Conservation (phyloP, 2,113 vertebrate species). For the Arizona elegans region DNA sequence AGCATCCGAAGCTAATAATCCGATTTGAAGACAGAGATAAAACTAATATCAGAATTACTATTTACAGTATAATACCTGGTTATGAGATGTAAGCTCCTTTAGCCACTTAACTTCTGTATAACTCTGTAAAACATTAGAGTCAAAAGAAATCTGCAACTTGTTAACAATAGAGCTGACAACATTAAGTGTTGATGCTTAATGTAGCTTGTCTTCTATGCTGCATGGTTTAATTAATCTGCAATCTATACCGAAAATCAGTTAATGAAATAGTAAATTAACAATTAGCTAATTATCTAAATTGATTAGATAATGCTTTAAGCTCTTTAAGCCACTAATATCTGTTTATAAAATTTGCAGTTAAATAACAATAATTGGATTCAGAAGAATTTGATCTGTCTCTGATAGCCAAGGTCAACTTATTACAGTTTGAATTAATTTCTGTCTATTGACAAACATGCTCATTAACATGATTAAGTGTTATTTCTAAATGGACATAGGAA, state of each 20-base stretch:
- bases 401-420: neutral
- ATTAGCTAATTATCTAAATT: constrained; percentile 4
- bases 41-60: neutral
- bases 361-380: neutral
- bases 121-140: neutral
- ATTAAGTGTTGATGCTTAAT: constrained; percentile 3
- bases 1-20: neutral
- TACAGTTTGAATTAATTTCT: neutral
- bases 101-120: neutral
- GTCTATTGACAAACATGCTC: neutral
- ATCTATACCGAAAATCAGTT: constrained; percentile 29
- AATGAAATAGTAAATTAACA: constrained; percentile 38
- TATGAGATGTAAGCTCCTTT: neutral
- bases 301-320: constrained; percentile 25
- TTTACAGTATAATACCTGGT: neutral
- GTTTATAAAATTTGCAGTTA: neutral
- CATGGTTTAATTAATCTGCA: constrained; percentile 22
- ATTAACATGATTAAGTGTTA: too few relatives aligned
- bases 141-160: neutral
- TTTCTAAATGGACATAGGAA: neutral
- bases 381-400: neutral
- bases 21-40: neutral
- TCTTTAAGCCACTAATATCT: constrained; percentile 7
- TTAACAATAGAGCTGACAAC: constrained; percentile 9
- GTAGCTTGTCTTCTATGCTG: constrained; percentile 10